Evolutionary conservation across 2,888 invertebrate species (phyloP).

Genomic region (Parnassius mnemosyne): DNA sequence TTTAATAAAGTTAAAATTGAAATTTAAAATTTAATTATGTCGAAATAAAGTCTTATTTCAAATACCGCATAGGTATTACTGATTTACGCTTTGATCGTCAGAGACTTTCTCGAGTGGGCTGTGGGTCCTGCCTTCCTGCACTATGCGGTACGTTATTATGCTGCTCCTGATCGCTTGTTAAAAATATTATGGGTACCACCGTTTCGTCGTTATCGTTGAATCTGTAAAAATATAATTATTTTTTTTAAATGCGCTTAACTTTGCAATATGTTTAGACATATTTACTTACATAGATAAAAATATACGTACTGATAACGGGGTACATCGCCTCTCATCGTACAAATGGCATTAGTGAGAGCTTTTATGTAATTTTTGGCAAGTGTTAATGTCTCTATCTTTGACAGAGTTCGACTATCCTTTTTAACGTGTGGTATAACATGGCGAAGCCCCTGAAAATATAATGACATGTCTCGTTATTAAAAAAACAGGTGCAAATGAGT

Average conservation of each 20-base stretch:
- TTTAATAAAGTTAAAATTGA: too few species aligned
- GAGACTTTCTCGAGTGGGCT: slow-evolving; percentile 38
- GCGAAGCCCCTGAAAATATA: slow-evolving; percentile 83
- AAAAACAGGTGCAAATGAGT: too few species aligned
- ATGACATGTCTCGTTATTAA: too few species aligned
- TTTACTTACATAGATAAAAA: background rate
- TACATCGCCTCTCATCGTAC: slow-evolving; percentile 87
- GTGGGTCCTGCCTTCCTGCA: slow-evolving; percentile 41
- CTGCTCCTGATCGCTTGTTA: slow-evolving; percentile 58
- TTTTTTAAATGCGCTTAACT: background rate
- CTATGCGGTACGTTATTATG: slow-evolving; percentile 58
- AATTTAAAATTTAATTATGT: too few species aligned
- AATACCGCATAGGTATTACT: background rate
- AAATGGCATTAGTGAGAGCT: slow-evolving; percentile 92
- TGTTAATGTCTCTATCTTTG: slow-evolving; percentile 93
- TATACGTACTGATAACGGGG: slow-evolving; percentile 67
- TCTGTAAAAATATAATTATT: slow-evolving; percentile 39
- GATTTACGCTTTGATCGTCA: slow-evolving; percentile 37
- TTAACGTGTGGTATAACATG: slow-evolving; percentile 93
- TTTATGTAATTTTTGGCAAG: slow-evolving; percentile 95
- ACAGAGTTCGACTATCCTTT: slow-evolving; percentile 89
- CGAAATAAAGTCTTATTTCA: too few species aligned
- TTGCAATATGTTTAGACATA: background rate
- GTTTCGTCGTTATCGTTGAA: slow-evolving; percentile 65
- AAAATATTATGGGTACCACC: slow-evolving; percentile 61